Conservation (phyloP, 23 tunicate species). For the Trididemnum miniatum region DNA sequence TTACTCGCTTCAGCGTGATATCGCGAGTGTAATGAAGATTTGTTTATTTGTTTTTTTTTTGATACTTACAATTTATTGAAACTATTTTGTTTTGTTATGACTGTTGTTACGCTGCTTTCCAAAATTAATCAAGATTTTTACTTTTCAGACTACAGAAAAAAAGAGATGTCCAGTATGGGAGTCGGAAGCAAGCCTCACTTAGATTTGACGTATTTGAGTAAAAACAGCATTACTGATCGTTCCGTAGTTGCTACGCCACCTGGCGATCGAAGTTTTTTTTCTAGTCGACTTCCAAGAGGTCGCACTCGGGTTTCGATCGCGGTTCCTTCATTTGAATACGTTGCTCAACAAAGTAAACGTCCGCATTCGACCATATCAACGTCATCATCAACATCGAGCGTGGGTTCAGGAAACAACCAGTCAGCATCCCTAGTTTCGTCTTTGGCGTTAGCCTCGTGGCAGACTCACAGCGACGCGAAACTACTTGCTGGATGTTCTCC, state of each 20-base stretch:
- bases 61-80: too few species aligned
- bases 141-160: conserved; percentile 70
- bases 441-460: conserved; percentile 58
- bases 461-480: neutral
- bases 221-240: conserved; percentile 79
- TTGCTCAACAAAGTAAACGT: conserved; percentile 38
- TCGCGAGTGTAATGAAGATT: too few species aligned
- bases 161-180: conserved; percentile 94
- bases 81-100: too few species aligned
- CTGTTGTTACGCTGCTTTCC: too few species aligned
- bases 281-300: conserved; percentile 37
- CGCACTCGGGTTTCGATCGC: conserved; percentile 93
- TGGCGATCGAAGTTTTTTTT: conserved; percentile 9
- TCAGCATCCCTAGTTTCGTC: conserved; percentile 54
- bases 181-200: conserved; percentile 95
- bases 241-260: conserved; percentile 57
- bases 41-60: too few species aligned
- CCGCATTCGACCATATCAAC: conserved; percentile 91
- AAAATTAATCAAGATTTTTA: neutral
- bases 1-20: too few species aligned
- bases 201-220: conserved; percentile 68
- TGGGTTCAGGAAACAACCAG: conserved; percentile 74
- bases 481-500: conserved; percentile 15
- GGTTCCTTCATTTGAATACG: conserved; percentile 59
- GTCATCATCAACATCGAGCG: conserved; percentile 65